Percentiles rank a stretch among this genome's conserved stretches.
phyloP scores from a whole-genome alignment of 2,113 vertebrate genomes.

The Nothocercus nigrocapillus region DNA sequence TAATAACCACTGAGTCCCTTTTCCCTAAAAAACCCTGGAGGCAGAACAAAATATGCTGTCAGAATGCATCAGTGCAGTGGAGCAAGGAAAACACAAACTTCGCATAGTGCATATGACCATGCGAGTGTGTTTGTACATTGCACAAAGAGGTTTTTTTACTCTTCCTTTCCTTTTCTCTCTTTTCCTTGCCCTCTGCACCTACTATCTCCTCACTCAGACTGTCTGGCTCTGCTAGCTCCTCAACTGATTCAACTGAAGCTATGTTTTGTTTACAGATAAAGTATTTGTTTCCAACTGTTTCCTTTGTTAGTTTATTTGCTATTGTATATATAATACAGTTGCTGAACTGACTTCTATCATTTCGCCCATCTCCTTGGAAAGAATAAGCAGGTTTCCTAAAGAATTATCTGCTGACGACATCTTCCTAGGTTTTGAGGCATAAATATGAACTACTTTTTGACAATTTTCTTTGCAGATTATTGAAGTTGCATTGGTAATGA shows the following conservation, averaged over 20 bases:
- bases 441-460: neutral
- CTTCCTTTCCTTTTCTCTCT: neutral
- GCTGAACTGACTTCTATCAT: neutral
- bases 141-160: neutral
- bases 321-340: neutral
- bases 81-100: constrained; percentile 55
- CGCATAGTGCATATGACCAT: constrained; percentile 5
- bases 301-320: neutral
- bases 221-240: neutral
- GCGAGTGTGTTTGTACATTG: constrained; percentile 29
- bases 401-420: neutral
- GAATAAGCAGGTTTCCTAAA: neutral
- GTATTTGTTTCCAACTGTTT: neutral
- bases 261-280: neutral
- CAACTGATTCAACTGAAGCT: neutral
- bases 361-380: neutral
- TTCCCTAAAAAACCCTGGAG: constrained; percentile 55
- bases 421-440: neutral
- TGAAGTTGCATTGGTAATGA: neutral
- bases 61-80: constrained; percentile 60
- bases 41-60: constrained; percentile 69
- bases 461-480: neutral
- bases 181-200: neutral
- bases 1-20: constrained; percentile 46
- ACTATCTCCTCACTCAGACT: neutral